phyloP scores from a whole-genome alignment of 2,888 invertebrate species.

The Stenurella melanura region DNA sequence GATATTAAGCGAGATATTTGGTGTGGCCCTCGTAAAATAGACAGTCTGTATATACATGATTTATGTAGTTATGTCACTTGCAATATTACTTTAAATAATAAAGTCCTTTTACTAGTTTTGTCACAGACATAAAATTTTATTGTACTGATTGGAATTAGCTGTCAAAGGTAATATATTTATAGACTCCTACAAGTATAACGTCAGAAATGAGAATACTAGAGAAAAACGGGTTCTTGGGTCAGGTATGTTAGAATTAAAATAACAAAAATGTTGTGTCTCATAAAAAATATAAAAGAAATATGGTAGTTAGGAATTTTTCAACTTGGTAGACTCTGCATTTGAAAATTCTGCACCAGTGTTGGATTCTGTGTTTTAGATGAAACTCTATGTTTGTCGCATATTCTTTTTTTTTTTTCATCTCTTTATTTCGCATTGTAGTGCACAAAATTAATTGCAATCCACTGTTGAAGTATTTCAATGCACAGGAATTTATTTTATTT shows the following conservation, averaged over 20 bases:
- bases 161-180: neutral
- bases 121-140: conserved; percentile 7
- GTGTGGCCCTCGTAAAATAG: too few species aligned
- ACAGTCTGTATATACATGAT: neutral
- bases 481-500: too few species aligned
- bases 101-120: neutral
- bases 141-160: neutral
- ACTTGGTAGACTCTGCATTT: neutral
- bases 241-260: neutral
- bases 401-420: too few species aligned
- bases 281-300: neutral
- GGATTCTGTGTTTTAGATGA: too few species aligned
- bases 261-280: neutral
- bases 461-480: too few species aligned
- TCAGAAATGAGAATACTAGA: neutral
- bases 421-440: too few species aligned
- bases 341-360: neutral
- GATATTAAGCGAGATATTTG: too few species aligned
- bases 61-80: neutral
- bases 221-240: neutral
- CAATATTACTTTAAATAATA: neutral
- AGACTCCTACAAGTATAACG: neutral
- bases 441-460: too few species aligned
- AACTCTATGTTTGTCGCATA: too few species aligned
- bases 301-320: neutral